Evolutionary conservation across 2,888 invertebrate genomes (phyloP).

Genomic region (Heliconius erato): DNA sequence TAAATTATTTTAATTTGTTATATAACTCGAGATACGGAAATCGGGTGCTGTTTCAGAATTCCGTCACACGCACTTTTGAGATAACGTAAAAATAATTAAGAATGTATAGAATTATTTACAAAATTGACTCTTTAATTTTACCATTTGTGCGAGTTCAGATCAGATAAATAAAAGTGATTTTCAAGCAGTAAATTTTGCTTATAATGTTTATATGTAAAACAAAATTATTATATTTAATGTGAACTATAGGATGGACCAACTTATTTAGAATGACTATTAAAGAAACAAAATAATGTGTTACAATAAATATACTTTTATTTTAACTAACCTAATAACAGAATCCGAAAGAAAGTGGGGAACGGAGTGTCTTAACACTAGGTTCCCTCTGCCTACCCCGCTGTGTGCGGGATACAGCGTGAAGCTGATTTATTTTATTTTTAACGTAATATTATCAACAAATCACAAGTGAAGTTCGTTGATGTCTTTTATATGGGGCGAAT

Average conservation of each 20-base stretch:
- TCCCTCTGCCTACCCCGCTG: no score
- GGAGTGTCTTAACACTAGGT: no score
- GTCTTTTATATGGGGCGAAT: conserved; percentile 69
- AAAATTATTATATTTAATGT: neutral
- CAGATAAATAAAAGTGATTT: neutral
- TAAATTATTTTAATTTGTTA: conserved; percentile 48
- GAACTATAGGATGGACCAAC: neutral
- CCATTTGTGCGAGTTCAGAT: neutral
- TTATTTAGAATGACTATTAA: no score
- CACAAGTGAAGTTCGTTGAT: conserved; percentile 64
- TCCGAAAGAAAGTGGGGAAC: no score
- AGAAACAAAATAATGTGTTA: neutral
- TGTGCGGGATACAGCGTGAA: no score
- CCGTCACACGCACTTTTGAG: conserved; percentile 18
- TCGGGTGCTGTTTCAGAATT: conserved; percentile 16
- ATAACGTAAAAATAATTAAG: conserved; percentile 22
- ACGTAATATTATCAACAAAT: conserved; percentile 13
- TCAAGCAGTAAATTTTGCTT: neutral
- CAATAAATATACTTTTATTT: neutral
- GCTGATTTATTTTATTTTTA: no score
- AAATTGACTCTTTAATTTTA: conserved; percentile 17
- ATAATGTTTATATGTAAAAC: neutral
- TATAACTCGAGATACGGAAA: conserved; percentile 38
- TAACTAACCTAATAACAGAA: no score
- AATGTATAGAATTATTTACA: conserved; percentile 20